Evolutionary conservation across 1,140 invertebrate species (phyloP).

Genomic region (Drosophila lacertosa): DNA sequence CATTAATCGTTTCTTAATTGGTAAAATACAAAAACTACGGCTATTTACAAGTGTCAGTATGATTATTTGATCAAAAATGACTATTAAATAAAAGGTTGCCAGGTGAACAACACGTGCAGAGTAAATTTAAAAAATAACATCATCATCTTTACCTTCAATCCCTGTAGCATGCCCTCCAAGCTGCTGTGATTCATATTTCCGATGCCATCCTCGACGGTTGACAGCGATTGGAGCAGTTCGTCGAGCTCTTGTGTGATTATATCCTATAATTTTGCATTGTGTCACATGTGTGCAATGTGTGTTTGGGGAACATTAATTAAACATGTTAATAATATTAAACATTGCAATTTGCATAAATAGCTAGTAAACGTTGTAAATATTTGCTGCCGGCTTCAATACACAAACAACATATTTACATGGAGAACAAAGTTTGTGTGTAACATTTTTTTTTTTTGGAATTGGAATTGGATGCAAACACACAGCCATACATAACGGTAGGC

Average conservation of each 20-base stretch:
- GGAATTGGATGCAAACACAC: constrained; percentile 63
- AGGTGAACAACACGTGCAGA: constrained; percentile 37
- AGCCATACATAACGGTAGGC: constrained; percentile 36
- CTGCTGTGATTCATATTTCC: constrained; percentile 88
- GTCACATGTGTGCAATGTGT: constrained; percentile 37
- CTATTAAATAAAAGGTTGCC: constrained; percentile 14
- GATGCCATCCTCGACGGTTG: constrained; percentile 87
- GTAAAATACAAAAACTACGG: constrained; percentile 29
- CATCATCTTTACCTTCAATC: constrained; percentile 88
- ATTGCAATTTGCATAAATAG: constrained; percentile 38
- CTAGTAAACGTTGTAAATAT: constrained; percentile 56
- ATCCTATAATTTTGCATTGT: constrained; percentile 85
- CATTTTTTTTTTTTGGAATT: constrained; percentile 25
- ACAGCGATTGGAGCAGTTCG: constrained; percentile 87
- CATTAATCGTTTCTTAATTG: constrained; percentile 65
- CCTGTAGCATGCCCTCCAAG: constrained; percentile 88
- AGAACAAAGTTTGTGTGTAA: constrained; percentile 25
- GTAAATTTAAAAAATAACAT: neutral
- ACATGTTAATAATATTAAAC: constrained; percentile 66
- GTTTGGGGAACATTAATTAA: constrained; percentile 57
- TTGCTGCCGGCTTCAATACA: constrained; percentile 64
- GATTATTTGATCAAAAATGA: constrained; percentile 35
- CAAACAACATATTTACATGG: constrained; percentile 66
- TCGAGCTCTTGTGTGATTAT: constrained; percentile 88
- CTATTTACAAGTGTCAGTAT: constrained; percentile 65